Evolutionary conservation across 1,140 invertebrate species (phyloP).

Genomic region (Drosophila pandora): DNA sequence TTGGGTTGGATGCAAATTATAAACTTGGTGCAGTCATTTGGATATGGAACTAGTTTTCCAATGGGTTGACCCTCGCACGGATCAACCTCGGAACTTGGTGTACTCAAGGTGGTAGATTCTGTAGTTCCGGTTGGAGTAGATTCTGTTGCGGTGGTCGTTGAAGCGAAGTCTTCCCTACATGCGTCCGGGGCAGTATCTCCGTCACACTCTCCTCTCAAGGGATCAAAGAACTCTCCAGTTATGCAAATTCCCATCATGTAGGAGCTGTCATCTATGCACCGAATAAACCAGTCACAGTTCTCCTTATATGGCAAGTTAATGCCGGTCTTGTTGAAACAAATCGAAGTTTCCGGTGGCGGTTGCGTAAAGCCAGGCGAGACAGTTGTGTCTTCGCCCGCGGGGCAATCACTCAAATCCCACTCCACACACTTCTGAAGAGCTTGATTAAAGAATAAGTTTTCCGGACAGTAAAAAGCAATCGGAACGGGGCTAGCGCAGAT

Average conservation of each 20-base stretch:
- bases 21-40: slow-evolving; percentile 64
- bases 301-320: slow-evolving; percentile 39
- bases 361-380: slow-evolving; percentile 24
- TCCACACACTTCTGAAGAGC: slow-evolving; percentile 42
- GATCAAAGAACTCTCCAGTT: slow-evolving; percentile 56
- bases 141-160: not conserved
- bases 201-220: slow-evolving; percentile 46
- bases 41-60: slow-evolving; percentile 64
- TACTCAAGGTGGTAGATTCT: not conserved
- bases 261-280: slow-evolving; percentile 44
- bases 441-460: slow-evolving; percentile 52
- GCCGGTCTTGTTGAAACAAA: slow-evolving; percentile 27
- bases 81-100: slow-evolving; percentile 9
- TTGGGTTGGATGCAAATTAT: slow-evolving; percentile 36
- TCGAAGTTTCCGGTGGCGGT: slow-evolving; percentile 10
- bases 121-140: slow-evolving; percentile 5
- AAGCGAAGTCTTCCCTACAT: slow-evolving; percentile 32
- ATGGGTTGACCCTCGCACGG: slow-evolving; percentile 38
- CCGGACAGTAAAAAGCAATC: slow-evolving; percentile 64
- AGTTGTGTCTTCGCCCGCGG: slow-evolving; percentile 13
- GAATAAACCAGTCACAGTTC: slow-evolving; percentile 59
- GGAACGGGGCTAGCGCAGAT: slow-evolving; percentile 55
- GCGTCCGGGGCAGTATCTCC: slow-evolving; percentile 37
- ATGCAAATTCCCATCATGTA: slow-evolving; percentile 62
- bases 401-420: slow-evolving; percentile 55